Conservation (phyloP, 2,888 invertebrate genomes). For the Rhamnusium bicolor region DNA sequence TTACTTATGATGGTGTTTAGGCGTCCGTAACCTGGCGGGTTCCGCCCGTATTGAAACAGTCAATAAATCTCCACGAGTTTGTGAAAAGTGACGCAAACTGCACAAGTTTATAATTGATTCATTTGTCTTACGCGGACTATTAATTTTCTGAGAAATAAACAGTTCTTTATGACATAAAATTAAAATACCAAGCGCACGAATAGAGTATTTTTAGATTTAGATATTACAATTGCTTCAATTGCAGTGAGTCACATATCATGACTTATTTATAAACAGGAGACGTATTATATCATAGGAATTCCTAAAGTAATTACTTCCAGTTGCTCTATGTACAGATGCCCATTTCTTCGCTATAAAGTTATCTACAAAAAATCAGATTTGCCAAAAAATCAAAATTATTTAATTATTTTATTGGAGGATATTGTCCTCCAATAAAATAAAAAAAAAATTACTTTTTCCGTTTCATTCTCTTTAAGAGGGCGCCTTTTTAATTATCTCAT, state of each 20-base stretch:
- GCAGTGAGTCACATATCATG: not conserved
- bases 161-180: not conserved
- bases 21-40: not conserved
- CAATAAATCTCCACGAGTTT: not conserved
- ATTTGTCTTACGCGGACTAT: not conserved
- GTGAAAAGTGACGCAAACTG: not conserved
- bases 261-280: not conserved
- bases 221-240: not conserved
- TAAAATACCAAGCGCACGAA: not conserved
- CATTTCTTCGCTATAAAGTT: too few species aligned
- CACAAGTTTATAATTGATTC: not conserved
- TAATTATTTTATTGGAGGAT: too few species aligned
- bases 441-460: too few species aligned
- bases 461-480: too few species aligned
- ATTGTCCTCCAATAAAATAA: too few species aligned
- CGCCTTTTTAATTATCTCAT: too few species aligned
- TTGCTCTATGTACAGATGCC: not conserved
- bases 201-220: not conserved
- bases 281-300: conserved; percentile 9
- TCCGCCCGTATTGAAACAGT: not conserved
- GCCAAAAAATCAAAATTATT: too few species aligned
- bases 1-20: not conserved
- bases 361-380: too few species aligned
- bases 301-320: not conserved
- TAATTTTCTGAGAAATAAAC: not conserved